Conservation (phyloP, 2,113 vertebrate genomes). For the Anthoscopus minutus region DNA sequence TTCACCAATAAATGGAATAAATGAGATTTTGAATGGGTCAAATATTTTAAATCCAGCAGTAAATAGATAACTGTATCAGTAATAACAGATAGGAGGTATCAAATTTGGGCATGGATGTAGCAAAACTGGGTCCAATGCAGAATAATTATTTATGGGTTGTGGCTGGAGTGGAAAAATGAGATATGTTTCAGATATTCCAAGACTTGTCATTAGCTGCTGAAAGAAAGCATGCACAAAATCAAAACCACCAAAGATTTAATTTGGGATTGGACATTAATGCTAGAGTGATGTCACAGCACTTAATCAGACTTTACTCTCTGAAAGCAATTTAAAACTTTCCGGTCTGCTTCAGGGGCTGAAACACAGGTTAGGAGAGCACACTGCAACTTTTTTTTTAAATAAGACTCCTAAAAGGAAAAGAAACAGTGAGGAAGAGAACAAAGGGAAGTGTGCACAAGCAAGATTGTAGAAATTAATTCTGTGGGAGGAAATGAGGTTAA, state of each 20-base stretch:
- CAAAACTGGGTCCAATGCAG: not conserved
- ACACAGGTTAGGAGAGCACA: not conserved
- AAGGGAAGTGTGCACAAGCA: conserved; percentile 33
- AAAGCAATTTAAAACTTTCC: not conserved
- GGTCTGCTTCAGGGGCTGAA: not conserved
- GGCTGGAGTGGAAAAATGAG: not conserved
- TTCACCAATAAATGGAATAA: not conserved
- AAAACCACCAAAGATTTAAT: not conserved
- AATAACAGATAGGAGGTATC: not conserved
- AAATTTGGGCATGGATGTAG: not conserved
- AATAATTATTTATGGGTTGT: not conserved
- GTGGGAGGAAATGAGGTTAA: conserved; percentile 30
- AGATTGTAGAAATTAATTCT: conserved; percentile 27
- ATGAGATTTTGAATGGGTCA: not conserved
- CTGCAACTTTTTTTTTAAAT: not conserved
- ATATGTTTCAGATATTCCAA: not conserved
- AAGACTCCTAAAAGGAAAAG: conserved; percentile 1
- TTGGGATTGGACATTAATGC: not conserved
- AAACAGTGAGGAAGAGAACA: not conserved
- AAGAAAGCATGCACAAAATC: not conserved
- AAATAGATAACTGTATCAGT: not conserved
- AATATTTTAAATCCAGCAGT: not conserved
- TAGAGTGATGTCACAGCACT: not conserved
- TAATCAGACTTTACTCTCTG: not conserved
- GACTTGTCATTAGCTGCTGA: not conserved